A percentile compares a stretch with the other conserved stretches of the same genome.
These are phyloP conservation scores for Mohoua ochrocephala DNA, from an alignment of 2,113 vertebrate genomes.

Conservation along the genomic window DNA sequence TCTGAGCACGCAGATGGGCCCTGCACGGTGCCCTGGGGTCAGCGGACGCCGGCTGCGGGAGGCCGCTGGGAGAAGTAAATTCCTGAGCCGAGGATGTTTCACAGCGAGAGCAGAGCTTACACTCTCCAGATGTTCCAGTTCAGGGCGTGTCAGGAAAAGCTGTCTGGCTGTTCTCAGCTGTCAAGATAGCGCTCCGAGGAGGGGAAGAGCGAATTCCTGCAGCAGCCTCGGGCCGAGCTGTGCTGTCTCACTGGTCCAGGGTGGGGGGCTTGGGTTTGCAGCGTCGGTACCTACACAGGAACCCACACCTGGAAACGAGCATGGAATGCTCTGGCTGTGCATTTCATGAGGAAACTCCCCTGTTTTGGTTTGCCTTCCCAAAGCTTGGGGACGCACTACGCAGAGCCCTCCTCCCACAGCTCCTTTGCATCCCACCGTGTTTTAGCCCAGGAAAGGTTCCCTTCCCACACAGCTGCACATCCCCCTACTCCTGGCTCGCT, in stretches of 20 bases:
- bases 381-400: neutral
- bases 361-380: neutral
- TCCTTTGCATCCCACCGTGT: neutral
- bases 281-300: accelerated
- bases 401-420: neutral
- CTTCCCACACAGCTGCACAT: neutral
- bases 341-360: neutral
- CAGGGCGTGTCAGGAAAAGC: constrained; percentile 21
- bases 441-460: neutral
- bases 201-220: neutral
- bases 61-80: constrained; percentile 28
- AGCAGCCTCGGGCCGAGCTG: neutral
- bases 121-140: constrained; percentile 43
- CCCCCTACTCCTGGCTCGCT: neutral
- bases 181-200: neutral
- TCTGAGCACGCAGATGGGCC: neutral
- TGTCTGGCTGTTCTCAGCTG: constrained; percentile 42
- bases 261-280: neutral
- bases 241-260: neutral
- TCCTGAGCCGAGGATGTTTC: constrained; percentile 1
- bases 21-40: neutral
- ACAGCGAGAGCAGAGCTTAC: neutral
- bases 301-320: neutral
- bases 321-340: accelerated
- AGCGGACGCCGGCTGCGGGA: neutral